Evolutionary conservation across 2,113 vertebrate species (phyloP).

Genomic region (Naja naja): DNA sequence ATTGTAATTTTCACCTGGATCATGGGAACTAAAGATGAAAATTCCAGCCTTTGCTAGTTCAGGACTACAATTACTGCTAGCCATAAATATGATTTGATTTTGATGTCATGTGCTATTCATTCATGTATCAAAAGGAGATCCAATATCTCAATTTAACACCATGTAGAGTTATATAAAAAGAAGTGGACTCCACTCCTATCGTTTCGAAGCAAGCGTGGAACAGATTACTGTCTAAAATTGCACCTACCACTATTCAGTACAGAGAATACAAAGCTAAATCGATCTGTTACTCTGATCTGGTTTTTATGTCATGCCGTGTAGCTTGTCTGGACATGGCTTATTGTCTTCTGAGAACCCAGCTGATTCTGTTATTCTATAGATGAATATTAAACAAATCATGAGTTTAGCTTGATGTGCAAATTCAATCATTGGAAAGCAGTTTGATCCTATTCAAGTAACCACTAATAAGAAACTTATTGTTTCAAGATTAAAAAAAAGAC

Average conservation of each 20-base stretch:
- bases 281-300: not conserved
- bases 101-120: not conserved
- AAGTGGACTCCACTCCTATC: no score
- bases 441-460: not conserved
- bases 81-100: not conserved
- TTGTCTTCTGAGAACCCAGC: not conserved
- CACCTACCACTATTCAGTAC: not conserved
- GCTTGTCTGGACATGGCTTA: not conserved
- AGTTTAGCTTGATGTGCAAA: not conserved
- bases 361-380: not conserved
- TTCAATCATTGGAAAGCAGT: not conserved
- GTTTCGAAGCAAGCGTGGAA: not conserved
- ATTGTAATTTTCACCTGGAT: slow-evolving; percentile 46
- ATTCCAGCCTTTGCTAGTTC: not conserved
- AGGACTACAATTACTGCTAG: not conserved
- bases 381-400: not conserved
- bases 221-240: not conserved
- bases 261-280: not conserved
- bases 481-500: not conserved
- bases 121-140: no score
- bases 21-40: slow-evolving; percentile 36
- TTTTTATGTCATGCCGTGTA: not conserved
- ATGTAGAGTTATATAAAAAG: not conserved
- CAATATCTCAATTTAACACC: not conserved
- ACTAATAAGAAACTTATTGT: not conserved